Percentiles rank a stretch among this genome's conserved stretches.
These are phyloP conservation scores for Fregetta grallaria DNA, from an alignment of 2,113 vertebrate species.

Conservation along the genomic window DNA sequence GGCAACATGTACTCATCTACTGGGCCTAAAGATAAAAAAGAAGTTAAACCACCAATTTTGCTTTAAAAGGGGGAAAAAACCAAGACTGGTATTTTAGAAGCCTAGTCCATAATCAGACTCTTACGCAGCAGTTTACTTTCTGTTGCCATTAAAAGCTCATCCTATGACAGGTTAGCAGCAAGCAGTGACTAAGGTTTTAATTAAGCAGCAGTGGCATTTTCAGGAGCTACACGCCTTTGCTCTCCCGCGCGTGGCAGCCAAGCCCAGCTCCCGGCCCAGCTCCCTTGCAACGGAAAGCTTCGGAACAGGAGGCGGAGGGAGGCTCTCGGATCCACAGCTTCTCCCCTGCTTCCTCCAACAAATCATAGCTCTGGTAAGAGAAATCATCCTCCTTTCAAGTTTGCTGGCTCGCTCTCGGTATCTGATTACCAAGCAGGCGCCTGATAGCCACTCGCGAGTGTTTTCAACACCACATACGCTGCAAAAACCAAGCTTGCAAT, in stretches of 20 bases:
- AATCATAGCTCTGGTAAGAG: accelerated
- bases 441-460: too few species aligned
- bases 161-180: neutral
- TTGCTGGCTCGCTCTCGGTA: accelerated
- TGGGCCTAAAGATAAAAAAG: constrained; percentile 76
- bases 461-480: accelerated
- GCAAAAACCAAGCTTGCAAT: neutral
- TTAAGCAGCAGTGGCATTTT: accelerated
- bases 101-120: accelerated
- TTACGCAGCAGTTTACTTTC: too few species aligned
- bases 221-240: neutral
- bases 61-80: neutral
- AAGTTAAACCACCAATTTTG: neutral
- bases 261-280: neutral
- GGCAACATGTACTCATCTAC: constrained; percentile 97
- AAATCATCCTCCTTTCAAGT: too few species aligned
- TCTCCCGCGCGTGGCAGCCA: accelerated
- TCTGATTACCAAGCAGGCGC: neutral
- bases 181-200: neutral
- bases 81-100: too few species aligned
- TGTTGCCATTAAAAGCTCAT: neutral
- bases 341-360: neutral
- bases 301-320: accelerated
- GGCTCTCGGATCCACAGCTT: neutral
- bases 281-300: neutral